Evolutionary conservation across 2,113 vertebrate species (phyloP).

Genomic region (Kryptolebias marmoratus): DNA sequence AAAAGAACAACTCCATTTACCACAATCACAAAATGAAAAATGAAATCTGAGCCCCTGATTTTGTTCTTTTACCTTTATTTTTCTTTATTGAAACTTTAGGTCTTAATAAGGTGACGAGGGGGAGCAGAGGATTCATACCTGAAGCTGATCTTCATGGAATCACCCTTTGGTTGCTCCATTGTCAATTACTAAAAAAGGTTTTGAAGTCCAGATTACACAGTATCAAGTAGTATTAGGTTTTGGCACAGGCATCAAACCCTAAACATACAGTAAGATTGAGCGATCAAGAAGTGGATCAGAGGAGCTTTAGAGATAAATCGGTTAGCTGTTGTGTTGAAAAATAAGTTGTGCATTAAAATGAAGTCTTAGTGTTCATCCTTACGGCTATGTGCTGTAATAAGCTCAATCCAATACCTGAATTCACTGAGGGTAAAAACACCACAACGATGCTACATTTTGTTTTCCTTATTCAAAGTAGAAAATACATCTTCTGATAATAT

Average conservation of each 20-base stretch:
- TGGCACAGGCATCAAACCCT: neutral
- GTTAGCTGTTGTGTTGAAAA: slow-evolving; percentile 10
- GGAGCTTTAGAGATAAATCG: slow-evolving; percentile 1
- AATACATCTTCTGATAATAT: neutral
- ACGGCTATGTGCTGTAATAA: neutral
- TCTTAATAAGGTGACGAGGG: too few relatives aligned
- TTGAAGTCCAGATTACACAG: too few relatives aligned
- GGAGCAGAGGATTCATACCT: too few relatives aligned
- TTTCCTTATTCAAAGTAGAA: neutral
- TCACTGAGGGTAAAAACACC: neutral
- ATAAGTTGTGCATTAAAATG: slow-evolving; percentile 1
- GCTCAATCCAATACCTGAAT: neutral
- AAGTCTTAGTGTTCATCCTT: slow-evolving; percentile 1
- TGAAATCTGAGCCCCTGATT: too few relatives aligned
- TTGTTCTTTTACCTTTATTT: too few relatives aligned
- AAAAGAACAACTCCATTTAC: too few relatives aligned
- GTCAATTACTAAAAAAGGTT: too few relatives aligned
- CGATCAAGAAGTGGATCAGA: slow-evolving; percentile 8
- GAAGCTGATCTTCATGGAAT: too few relatives aligned
- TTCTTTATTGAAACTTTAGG: too few relatives aligned
- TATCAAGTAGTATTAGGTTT: too few relatives aligned
- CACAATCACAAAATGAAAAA: too few relatives aligned
- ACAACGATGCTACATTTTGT: neutral
- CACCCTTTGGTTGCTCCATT: too few relatives aligned
- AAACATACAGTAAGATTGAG: neutral